Evolutionary conservation across 2,888 invertebrate species (phyloP), one percentile per base, ranked within the genome.

Genomic region (Andrena chrysosceles): DNA sequence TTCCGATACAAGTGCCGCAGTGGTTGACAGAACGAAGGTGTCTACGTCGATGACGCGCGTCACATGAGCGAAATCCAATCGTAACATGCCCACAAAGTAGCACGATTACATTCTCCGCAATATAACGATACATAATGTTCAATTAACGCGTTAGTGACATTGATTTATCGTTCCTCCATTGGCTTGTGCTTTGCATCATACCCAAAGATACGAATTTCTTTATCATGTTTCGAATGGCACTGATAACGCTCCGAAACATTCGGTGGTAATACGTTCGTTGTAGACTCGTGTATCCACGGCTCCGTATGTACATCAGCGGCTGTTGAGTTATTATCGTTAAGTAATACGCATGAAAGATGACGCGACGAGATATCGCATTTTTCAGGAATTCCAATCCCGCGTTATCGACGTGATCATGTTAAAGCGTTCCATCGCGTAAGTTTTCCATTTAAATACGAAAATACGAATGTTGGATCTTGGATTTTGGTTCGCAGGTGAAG

Each of bases 401-500:
- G 23, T 23, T 23, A 23, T 23, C 56, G 23, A 5, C 8, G 20
- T 56, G 10, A 56, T 56, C 54, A 4, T 20, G 6, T 64, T 42
- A 13, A 20, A 6, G 26, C 23, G 23, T 10, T 33, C 13, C 20
- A 6, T 35, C 59, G 13, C 56, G 56, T 31, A 59, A 31, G 23
- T 54, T 20, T 10, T 7, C n/a, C 31, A n/a, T n/a, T 29, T 35
- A 59, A 20, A 31, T 3, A 26, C 20, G 20, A 10, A 56, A 67
- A 54, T 29, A 6, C 0, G 8, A 63, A 54, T 20, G 8, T 59
- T 49, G 31, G 60, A 70, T 63, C n/a, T 20, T 64, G 23, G 23
- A 42, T 42, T 26, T 56, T 60, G 20, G 13, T 78, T 90, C 87
- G 74, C 89, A 92, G 92, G 89, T 90, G 86, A 85, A 89, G 81